Percentiles rank a stretch among this genome's conserved stretches.
Evolutionary conservation across 2,113 vertebrate genomes (phyloP).

Genomic region (Daubentonia madagascariensis): DNA sequence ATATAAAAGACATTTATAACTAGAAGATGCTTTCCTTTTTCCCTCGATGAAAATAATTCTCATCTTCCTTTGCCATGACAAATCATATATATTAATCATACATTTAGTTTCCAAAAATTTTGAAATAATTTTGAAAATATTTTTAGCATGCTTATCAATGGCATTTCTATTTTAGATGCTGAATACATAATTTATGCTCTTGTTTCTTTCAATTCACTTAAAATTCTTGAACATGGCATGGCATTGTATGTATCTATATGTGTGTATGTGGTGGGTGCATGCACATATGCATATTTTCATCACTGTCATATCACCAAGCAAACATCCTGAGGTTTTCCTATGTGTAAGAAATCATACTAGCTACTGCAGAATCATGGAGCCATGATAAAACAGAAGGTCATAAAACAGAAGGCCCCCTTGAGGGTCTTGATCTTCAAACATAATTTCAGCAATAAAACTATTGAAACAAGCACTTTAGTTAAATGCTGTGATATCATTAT

Average conservation of each 20-base stretch:
- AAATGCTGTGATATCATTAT: neutral
- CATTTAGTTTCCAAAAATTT: neutral
- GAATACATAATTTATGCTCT: neutral
- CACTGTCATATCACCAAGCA: neutral
- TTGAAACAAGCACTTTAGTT: constrained; percentile 33
- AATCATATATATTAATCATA: neutral
- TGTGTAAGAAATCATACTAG: neutral
- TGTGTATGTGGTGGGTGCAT: neutral
- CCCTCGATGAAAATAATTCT: neutral
- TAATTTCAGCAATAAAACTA: constrained; percentile 18
- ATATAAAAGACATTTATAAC: neutral
- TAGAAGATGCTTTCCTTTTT: neutral
- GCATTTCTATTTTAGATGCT: neutral
- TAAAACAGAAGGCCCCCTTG: neutral
- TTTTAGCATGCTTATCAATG: neutral
- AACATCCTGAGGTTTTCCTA: neutral
- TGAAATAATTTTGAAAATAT: neutral
- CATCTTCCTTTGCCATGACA: neutral
- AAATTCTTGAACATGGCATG: neutral
- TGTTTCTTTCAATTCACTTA: neutral
- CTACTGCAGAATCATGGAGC: neutral
- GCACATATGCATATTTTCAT: neutral
- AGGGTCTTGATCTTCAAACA: neutral
- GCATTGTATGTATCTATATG: rapidly evolving
- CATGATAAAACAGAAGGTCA: neutral